These are phyloP conservation scores for Catharus minimus DNA, from an alignment of 2,113 vertebrate species.

Conservation along the genomic window DNA sequence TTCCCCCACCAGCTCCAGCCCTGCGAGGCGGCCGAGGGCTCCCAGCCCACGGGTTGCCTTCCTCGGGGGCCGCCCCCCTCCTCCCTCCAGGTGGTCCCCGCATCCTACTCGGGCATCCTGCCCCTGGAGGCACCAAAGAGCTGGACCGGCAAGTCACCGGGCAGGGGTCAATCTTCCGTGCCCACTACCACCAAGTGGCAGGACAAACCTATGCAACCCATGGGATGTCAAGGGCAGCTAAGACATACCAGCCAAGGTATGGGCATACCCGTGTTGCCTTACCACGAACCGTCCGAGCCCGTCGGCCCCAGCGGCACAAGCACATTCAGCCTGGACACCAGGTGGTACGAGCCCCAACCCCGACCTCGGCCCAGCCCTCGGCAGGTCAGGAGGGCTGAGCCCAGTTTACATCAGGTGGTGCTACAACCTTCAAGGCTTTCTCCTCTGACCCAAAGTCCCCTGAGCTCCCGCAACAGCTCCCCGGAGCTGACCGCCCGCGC, in stretches of 20 bases:
- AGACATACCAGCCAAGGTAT: constrained; percentile 99
- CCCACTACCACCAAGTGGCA: constrained; percentile 84
- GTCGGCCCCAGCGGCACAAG: constrained; percentile 87
- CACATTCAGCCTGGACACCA: constrained; percentile 95
- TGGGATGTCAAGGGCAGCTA: constrained; percentile 96
- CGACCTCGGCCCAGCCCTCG: constrained; percentile 93
- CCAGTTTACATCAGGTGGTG: constrained; percentile 96
- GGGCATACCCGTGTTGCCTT: constrained; percentile 99
- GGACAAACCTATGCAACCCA: constrained; percentile 96
- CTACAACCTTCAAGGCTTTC: constrained; percentile 97
- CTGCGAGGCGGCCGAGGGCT: constrained; percentile 86
- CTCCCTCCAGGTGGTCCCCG: constrained; percentile 88
- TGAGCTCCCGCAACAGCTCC: constrained; percentile 93
- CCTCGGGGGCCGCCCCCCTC: constrained; percentile 83
- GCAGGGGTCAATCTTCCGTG: constrained; percentile 78
- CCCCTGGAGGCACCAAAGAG: constrained; percentile 93
- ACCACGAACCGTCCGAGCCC: constrained; percentile 91
- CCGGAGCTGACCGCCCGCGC: constrained; percentile 92
- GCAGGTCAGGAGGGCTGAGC: constrained; percentile 90
- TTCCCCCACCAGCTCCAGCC: constrained; percentile 87
- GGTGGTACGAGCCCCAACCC: constrained; percentile 95
- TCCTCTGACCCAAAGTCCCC: constrained; percentile 95
- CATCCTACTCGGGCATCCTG: constrained; percentile 91
- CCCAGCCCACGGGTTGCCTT: constrained; percentile 76
- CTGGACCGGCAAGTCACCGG: constrained; percentile 88